These are phyloP conservation scores for Seriola rivoliana DNA, from an alignment of 2,113 vertebrate species.

Conservation along the genomic window DNA sequence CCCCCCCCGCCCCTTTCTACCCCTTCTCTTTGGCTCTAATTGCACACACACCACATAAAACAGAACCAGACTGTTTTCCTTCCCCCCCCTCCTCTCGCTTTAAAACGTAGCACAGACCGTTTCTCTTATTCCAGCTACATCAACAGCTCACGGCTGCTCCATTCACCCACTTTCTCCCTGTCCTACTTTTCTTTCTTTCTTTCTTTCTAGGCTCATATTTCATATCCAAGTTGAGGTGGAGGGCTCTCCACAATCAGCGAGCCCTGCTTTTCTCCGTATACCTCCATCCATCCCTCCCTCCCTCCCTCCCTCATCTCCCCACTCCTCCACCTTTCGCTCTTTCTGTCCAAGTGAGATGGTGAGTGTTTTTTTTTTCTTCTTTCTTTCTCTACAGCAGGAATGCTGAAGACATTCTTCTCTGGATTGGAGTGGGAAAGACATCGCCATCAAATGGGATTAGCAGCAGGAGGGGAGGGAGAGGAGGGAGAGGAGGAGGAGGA, in stretches of 20 bases:
- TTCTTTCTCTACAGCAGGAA: conserved; percentile 70
- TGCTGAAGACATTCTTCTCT: conserved; percentile 81
- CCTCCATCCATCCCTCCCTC: conserved; percentile 52
- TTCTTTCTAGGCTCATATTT: conserved; percentile 57
- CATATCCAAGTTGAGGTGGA: conserved; percentile 57
- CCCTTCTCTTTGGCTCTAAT: conserved; percentile 74
- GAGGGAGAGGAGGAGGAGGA: conserved; percentile 52
- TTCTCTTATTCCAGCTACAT: conserved; percentile 73
- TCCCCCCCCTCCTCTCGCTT: conserved; percentile 55
- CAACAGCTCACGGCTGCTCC: conserved; percentile 56
- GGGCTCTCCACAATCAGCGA: conserved; percentile 47
- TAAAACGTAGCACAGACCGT: conserved; percentile 67
- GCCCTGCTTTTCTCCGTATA: conserved; percentile 34
- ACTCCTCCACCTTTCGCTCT: conserved; percentile 30
- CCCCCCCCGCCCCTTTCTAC: conserved; percentile 7
- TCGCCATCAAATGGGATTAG: conserved; percentile 83
- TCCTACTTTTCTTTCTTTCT: conserved; percentile 59
- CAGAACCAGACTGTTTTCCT: conserved; percentile 85
- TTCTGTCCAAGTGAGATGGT: conserved; percentile 33
- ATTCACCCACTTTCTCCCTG: conserved; percentile 61
- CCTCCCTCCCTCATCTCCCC: conserved; percentile 37
- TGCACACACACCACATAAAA: conserved; percentile 84
- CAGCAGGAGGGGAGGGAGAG: conserved; percentile 71
- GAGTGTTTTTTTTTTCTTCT: conserved; percentile 30
- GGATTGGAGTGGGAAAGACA: conserved; percentile 77